Evolutionary conservation across 92 coral and sea anemone species (phyloP), one percentile per base, ranked within the genome.

Genomic region (Palythoa caribaeorum): DNA sequence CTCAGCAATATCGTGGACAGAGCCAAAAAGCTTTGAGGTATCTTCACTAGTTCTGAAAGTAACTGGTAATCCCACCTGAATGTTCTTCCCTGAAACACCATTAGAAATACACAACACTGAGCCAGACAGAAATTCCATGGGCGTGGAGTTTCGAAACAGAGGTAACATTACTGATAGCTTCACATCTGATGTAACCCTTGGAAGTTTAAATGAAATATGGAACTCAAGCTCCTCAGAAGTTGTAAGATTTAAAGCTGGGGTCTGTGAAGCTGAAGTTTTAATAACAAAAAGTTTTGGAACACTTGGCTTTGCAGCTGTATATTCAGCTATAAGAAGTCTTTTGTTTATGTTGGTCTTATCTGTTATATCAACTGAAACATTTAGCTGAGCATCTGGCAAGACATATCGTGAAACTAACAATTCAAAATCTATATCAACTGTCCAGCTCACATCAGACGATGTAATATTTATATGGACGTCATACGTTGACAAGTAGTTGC

Each of bases 401-500:
- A 93, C 94, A 14, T 80, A 76, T 37, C 76, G 81, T 1, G 88
- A 91, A 3, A 97, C 93, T 60, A 69, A 65, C 16, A 88, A 77
- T 38, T 28, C 66, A 38, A 93, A 86, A 36, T 88, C 55, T 16
- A 92, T 66, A 28, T 85, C 71, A 21, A 88, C 85, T 15, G 91
- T 92, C 99, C 99, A 97, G 53, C 92, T 92, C 47, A 94, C 88
- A 91, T 95, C 89, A 10, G 92, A 91, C 11, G 93, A 88, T 71
- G 89, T 28, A 55, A 91, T 71, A 39, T 89, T 63, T 40, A 94
- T 47, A 19, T 62, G 37, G 6, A 84, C 48, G 15, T n/a, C 55
- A 81, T 81, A 65, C 13, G 88, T 54, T 48, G 69, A 38, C 36
- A 40, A 47, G 83, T 17, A 71, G 5, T 14, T 74, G 73, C 11